phyloP scores from a whole-genome alignment of 2,888 invertebrate species.

The Macropis europaea region DNA sequence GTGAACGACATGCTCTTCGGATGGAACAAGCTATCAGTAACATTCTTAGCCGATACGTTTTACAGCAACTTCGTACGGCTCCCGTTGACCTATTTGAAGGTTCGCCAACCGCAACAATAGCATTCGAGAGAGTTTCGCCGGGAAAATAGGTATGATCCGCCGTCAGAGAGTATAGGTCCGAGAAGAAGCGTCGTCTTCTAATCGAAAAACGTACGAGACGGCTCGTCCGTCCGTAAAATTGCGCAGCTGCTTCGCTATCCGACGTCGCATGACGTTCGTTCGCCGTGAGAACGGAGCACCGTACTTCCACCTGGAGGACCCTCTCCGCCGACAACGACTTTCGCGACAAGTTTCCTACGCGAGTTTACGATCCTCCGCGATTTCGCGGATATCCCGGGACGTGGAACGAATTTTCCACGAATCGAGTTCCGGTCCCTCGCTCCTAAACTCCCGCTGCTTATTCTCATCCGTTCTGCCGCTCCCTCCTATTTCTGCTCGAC shows the following conservation, averaged over 20 bases:
- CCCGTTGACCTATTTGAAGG: no score
- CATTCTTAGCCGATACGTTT: no score
- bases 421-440: not conserved
- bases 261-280: not conserved
- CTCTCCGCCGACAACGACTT: slow-evolving; percentile 11
- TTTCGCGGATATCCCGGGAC: not conserved
- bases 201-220: slow-evolving; percentile 42
- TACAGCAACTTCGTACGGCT: no score
- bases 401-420: not conserved
- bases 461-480: not conserved
- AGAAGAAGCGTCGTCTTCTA: slow-evolving; percentile 26
- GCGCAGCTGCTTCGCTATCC: slow-evolving; percentile 21
- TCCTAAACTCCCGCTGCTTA: not conserved
- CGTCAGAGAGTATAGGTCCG: not conserved
- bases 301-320: not conserved
- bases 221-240: slow-evolving; percentile 42
- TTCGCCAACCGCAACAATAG: no score
- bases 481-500: not conserved
- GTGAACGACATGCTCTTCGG: no score
- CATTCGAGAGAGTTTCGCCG: not conserved
- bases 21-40: no score
- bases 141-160: not conserved
- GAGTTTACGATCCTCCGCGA: slow-evolving; percentile 9
- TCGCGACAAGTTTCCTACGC: slow-evolving; percentile 5
- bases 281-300: not conserved